A percentile compares a stretch with the other conserved stretches of the same genome.
Evolutionary conservation across 2,888 invertebrate genomes (phyloP).

Genomic region (Cephus pulcher): DNA sequence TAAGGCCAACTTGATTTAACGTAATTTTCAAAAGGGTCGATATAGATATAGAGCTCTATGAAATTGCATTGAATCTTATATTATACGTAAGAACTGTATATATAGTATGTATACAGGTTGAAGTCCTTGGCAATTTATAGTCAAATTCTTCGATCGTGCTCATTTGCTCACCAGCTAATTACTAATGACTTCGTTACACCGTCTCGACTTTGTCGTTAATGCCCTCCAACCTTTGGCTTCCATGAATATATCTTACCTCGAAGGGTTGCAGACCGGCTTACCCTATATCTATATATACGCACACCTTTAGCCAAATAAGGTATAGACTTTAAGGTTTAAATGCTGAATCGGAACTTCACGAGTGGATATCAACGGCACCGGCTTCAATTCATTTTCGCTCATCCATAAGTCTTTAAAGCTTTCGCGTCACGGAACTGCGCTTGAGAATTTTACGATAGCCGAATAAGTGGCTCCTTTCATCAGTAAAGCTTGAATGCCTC

Average conservation of each 20-base stretch:
- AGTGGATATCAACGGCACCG: not conserved
- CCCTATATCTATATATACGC: not conserved
- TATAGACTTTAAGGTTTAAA: not conserved
- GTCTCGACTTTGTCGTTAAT: not conserved
- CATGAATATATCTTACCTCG: not conserved
- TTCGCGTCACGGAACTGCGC: not conserved
- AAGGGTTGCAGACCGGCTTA: not conserved
- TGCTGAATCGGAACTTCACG: not conserved
- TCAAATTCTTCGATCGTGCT: not conserved
- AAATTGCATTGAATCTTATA: not conserved
- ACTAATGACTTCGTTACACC: not conserved
- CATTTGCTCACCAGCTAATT: not conserved
- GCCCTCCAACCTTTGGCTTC: not conserved
- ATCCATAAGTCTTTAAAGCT: not conserved
- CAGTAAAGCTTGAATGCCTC: not conserved
- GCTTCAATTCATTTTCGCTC: not conserved
- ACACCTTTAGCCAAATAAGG: not conserved
- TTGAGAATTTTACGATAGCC: not conserved
- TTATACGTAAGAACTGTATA: constrained; percentile 2
- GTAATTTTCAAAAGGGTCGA: no score
- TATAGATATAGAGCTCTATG: no score
- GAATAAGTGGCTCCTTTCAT: not conserved
- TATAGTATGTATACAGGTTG: not conserved
- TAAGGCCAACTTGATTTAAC: no score
- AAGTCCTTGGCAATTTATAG: no score